Base-by-base conservation (phyloP, 2,113 vertebrate genomes). In the Oncorhynchus gorbuscha region DNA sequence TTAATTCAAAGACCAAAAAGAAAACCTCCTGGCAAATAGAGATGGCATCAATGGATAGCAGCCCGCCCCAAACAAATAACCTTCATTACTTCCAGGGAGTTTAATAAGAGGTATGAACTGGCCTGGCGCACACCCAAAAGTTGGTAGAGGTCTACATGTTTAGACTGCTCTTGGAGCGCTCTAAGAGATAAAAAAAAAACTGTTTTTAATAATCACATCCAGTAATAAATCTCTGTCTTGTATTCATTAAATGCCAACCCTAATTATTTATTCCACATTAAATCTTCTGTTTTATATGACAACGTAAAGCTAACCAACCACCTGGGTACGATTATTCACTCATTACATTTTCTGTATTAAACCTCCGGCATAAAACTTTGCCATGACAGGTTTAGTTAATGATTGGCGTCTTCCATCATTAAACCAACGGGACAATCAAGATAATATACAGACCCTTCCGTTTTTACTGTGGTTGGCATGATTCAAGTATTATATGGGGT, bases 221-320 rank as follows among this genome's bases (percentile, higher is more conserved):
- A 24, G 71, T 75, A 30, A 83, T 83, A 85, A 80, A 75, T 85
- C 12, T 64, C 8, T 71, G 51, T 79, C 5, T 32, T 76, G 18
- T 59, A 14, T 45, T 78, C 24, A 79, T 76, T 73, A 76, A 79
- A 78, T 66, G 48, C 9, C 16, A 64, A 61, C 16, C 71, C 48
- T 20, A 24, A 9, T 49, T 70, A 35, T 45, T 45, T 45, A 20
- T 16, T 64, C 20, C 18, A 18, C 65, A 9, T 67, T 30, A 67
- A 67, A 67, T 30, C 26, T 30, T 13, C 26, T 3, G 5, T 79
- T 78, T 78, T 65, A 77, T 76, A 26, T 71, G 48, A 68, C 64
- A 71, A 32, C 1, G 28, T 11, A 69, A 71, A 2, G 72, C 22
- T 14, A 48, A n/a, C 14, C 18, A 35, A n/a, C 14, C 24, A 74